These are phyloP conservation scores for Calcarius ornatus DNA, from an alignment of 2,113 vertebrate genomes.

Conservation along the genomic window DNA sequence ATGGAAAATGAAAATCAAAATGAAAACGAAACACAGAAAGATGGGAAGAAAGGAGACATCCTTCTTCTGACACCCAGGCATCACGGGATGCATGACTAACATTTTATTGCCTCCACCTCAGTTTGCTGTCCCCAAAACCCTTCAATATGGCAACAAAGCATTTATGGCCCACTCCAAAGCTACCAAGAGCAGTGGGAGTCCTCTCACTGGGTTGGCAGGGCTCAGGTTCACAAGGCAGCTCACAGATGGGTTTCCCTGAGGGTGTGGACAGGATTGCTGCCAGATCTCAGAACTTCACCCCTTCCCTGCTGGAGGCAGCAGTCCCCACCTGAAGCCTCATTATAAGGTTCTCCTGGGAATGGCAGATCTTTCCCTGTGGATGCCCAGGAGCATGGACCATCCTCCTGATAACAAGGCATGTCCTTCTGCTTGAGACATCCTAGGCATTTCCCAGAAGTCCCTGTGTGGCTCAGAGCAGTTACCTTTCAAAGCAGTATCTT, in stretches of 20 bases:
- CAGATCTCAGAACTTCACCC: not conserved
- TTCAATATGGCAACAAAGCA: not conserved
- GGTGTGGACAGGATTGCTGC: not conserved
- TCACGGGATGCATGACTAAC: not conserved
- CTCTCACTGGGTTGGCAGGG: not conserved
- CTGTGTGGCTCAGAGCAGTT: not conserved
- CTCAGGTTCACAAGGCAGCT: not conserved
- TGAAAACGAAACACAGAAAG: not conserved
- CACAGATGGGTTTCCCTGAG: not conserved
- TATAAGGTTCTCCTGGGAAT: not conserved
- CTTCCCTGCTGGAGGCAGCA: not conserved
- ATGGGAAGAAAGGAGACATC: not conserved
- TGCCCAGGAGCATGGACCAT: not conserved
- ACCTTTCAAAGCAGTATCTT: not conserved
- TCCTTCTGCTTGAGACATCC: not conserved
- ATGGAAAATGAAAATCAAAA: not conserved
- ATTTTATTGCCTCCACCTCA: not conserved
- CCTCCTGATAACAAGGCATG: not conserved
- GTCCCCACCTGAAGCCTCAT: not conserved
- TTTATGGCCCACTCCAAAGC: not conserved
- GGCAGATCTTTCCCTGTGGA: not conserved
- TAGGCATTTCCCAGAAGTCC: not conserved
- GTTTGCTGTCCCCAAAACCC: not conserved
- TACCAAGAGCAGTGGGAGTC: not conserved
- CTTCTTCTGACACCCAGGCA: too few species aligned